Base-by-base conservation (phyloP, 1,140 invertebrate genomes). In the Drosophila kikkawai region DNA sequence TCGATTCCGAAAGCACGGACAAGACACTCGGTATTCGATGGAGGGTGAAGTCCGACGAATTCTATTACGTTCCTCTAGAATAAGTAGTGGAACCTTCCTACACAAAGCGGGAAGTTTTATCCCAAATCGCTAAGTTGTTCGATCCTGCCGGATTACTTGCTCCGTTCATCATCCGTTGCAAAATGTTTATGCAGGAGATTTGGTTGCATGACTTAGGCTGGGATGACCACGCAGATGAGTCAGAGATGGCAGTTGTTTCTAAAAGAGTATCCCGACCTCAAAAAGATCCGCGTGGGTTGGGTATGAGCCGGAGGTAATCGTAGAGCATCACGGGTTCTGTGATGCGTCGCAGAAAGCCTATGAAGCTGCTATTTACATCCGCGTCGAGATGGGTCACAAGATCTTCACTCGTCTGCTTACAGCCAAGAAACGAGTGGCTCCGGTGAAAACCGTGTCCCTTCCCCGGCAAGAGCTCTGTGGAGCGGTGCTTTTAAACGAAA, bases 121-220 rank as follows among this genome's bases (percentile, higher is more conserved):
- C 22, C 22, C 22, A 22, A 22, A 22, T 22, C 22, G 22, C 22
- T 22, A 22, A 22, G 22, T 22, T 22, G 22, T 22, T 22, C 22
- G 22, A 22, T 22, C 22, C 22, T 22, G 22, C 22, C 22, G 22
- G 22, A 22, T 22, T 22, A 22, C 22, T 22, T 4, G 76, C 86
- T 3, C 94, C 94, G 19, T 65, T 92, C 0, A 86, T 93, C 3
- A 80, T 94, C 3, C 41, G n/a, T 9, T 42, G 22, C n/a, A 42
- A 17, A 9, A 17, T 42, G 3, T 8, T 42, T 5, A 42, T 42
- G n/a, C 41, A 39, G 6, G 13, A 39, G 13, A 39, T 39, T 39
- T 42, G 41, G 7, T 13, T 41, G 7, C 39, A 41, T 7, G 7
- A 41, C 13, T 15, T 41, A 3, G 15, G 15, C 39, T 41, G 39